These are phyloP conservation scores for Notarius lentiginosus DNA, from an alignment of 2,113 vertebrate species.

Conservation along the genomic window DNA sequence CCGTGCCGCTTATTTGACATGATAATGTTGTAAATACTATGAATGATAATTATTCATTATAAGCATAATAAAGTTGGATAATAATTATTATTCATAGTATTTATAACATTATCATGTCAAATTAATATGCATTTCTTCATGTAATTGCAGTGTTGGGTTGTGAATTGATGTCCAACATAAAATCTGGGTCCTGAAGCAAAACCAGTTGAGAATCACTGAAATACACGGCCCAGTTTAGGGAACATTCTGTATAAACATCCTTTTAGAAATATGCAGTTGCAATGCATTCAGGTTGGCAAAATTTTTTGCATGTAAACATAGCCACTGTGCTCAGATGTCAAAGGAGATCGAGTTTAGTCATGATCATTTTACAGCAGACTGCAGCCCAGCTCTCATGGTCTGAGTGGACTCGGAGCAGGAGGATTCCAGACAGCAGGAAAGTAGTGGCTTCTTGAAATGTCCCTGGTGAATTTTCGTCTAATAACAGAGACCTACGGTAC, in stretches of 20 bases:
- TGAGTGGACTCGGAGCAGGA: background rate
- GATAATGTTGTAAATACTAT: too few species aligned
- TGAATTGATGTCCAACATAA: too few species aligned
- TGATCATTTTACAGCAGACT: background rate
- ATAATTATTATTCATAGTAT: too few species aligned
- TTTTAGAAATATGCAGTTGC: background rate
- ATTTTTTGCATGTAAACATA: background rate
- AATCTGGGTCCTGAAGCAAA: too few species aligned
- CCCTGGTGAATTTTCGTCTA: background rate
- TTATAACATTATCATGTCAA: too few species aligned
- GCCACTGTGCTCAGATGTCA: background rate
- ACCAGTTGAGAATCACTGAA: too few species aligned
- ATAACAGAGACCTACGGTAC: background rate
- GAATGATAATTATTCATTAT: too few species aligned
- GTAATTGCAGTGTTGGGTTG: too few species aligned
- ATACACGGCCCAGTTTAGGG: background rate
- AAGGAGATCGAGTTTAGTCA: background rate
- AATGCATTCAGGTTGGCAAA: background rate
- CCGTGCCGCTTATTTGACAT: too few species aligned
- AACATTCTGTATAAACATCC: background rate
- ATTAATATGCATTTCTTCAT: too few species aligned
- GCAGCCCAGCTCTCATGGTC: background rate
- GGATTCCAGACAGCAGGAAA: background rate
- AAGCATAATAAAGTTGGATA: too few species aligned
- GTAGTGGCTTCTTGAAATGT: background rate